These are phyloP conservation scores for Cheirogaleus major DNA, from an alignment of 2,797 vertebrate species.

Conservation along the genomic window DNA sequence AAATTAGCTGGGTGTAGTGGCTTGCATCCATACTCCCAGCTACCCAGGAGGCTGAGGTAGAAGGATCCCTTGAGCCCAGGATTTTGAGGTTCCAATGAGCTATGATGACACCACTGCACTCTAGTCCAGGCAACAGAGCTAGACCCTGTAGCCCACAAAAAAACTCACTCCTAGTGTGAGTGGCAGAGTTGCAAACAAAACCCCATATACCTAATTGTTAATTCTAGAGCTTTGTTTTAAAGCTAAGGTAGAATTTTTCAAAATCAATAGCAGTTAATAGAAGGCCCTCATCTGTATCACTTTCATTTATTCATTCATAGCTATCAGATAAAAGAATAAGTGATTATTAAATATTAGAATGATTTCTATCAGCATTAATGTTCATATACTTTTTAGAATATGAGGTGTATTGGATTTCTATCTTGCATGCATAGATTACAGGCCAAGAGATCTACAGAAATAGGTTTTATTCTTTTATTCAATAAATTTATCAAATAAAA, in stretches of 20 bases:
- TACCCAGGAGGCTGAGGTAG: too few species aligned
- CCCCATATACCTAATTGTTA: not conserved
- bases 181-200: conserved; percentile 8
- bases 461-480: not conserved
- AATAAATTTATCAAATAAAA: not conserved
- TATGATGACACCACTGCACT: too few species aligned
- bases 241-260: conserved; percentile 16
- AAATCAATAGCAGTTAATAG: not conserved
- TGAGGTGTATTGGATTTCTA: conserved; percentile 15
- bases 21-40: too few species aligned
- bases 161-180: not conserved
- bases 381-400: not conserved
- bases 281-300: not conserved
- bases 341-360: not conserved
- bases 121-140: too few species aligned
- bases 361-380: conserved; percentile 2
- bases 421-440: not conserved
- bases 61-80: too few species aligned
- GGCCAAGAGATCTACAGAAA: not conserved
- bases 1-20: too few species aligned
- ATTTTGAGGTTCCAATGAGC: too few species aligned
- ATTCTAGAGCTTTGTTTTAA: conserved; percentile 42
- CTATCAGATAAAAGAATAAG: not conserved
- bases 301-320: not conserved
- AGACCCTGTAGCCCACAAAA: too few species aligned